Base-by-base conservation (phyloP, 2,113 vertebrate species). In the Amphiprion percula region DNA sequence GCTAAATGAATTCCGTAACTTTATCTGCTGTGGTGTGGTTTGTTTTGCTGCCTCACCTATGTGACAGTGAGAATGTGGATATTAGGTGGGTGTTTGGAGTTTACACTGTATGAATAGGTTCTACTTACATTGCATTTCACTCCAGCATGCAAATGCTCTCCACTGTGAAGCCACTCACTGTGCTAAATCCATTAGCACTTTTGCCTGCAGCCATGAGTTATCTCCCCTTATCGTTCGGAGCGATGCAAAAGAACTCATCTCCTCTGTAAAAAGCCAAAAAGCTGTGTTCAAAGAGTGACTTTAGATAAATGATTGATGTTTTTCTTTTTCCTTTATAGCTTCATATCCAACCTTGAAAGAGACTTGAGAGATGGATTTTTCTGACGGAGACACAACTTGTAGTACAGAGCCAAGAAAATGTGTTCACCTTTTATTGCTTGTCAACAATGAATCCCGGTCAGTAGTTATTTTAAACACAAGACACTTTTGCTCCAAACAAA, bases 121-220 rank as follows among this genome's bases (percentile, higher is more conserved):
- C 26, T 71, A 23, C 59, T 69, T 69, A 53, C 55, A 61, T 26
- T 52, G 19, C 26, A 53, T 9, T 74, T 86, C 47, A 56, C 59
- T 83, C 26, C 79, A 50, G 67, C 74, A 70, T 83, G 62, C 68
- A 61, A 69, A 83, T 79, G 67, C 24, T 50, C 37, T 62, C 44
- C n/a, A 47, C 65, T 60, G 55, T 15, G 10, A 68, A 65, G 60
- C 47, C 30, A 16, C 74, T 59, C 50, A 52, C 78, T 64, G 70
- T 63, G 68, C 41, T 77, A 74, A 86, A 82, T 47, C 69, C 77
- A 80, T 83, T 75, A 87, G 58, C 73, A 61, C 69, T 64, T 67
- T 74, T 66, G 58, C 72, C 64, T 66, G 26, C 69, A 80, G 86
- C 68, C 62, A 59, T 33, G 8, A 71, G 23, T 68, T 84, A 70